Percentiles rank a stretch among this genome's conserved stretches.
Evolutionary conservation across 2,113 vertebrate species (phyloP).

Genomic region (Cinclus mexicanus): DNA sequence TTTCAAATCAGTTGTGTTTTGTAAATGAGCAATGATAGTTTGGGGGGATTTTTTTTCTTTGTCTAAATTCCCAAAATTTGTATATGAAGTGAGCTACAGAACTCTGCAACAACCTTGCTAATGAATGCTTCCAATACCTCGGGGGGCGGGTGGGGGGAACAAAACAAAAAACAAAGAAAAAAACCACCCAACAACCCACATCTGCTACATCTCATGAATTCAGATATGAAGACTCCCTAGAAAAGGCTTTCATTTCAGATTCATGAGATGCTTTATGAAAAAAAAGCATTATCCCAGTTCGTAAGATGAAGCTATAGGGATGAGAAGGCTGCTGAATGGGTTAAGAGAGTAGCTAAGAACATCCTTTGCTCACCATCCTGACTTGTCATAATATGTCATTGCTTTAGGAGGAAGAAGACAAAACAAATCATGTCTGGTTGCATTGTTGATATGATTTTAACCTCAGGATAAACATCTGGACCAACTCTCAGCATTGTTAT

Average conservation of each 20-base stretch:
- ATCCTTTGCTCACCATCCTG: not conserved
- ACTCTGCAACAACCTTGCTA: not conserved
- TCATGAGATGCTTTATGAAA: not conserved
- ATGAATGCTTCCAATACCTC: not conserved
- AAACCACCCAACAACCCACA: not conserved
- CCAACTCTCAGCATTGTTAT: not conserved
- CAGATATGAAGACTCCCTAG: not conserved
- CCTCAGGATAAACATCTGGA: conserved; percentile 52
- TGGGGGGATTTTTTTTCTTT: not conserved
- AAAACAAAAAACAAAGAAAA: not conserved
- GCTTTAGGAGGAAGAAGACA: conserved; percentile 14
- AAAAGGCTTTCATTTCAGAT: not conserved
- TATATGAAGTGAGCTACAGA: not conserved
- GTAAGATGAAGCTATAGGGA: not conserved
- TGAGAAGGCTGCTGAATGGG: not conserved
- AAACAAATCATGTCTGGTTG: not conserved
- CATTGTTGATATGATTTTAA: conserved; percentile 4
- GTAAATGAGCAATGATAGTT: not conserved
- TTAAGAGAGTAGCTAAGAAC: not conserved
- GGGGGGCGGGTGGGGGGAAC: not conserved
- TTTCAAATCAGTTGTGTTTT: not conserved
- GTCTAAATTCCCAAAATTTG: not conserved
- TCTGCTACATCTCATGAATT: not conserved
- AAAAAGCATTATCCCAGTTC: not conserved
- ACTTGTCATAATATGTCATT: not conserved